phyloP scores from a whole-genome alignment of 35 echinoderm and acorn worm species.

The Eucidaris tribuloides region DNA sequence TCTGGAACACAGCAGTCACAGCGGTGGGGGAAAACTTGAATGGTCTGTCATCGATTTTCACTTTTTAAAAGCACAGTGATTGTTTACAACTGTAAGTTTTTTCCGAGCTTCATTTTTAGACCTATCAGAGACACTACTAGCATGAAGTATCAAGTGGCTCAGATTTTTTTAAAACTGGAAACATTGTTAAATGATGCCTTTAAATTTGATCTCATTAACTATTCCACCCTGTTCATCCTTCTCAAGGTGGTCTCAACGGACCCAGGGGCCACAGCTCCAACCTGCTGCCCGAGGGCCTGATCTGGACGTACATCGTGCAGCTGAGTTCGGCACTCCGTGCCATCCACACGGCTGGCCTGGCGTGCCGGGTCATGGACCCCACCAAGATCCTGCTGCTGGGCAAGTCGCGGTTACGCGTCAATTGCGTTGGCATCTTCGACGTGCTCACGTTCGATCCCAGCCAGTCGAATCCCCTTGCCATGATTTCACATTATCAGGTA shows the following conservation, averaged over 20 bases:
- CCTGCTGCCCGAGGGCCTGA: conserved; percentile 89
- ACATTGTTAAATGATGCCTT: too few species aligned
- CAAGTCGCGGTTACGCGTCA: conserved; percentile 79
- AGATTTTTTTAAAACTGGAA: too few species aligned
- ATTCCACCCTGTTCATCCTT: too few species aligned
- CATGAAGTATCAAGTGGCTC: too few species aligned
- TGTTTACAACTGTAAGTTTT: too few species aligned
- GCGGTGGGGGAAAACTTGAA: too few species aligned
- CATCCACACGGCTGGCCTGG: conserved; percentile 87
- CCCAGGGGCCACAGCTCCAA: conserved; percentile 47
- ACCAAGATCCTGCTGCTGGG: conserved; percentile 85
- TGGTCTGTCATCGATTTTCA: too few species aligned
- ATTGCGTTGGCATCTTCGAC: conserved; percentile 97
- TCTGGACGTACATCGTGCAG: conserved; percentile 98
- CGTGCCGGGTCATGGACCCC: conserved; percentile 97
- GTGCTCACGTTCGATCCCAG: conserved; percentile 78
- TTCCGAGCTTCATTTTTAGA: too few species aligned
- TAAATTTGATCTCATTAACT: too few species aligned
- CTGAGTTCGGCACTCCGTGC: conserved; percentile 86
- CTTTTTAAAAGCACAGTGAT: too few species aligned
- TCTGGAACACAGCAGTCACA: too few species aligned
- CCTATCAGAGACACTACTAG: too few species aligned
- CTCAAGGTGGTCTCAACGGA: conserved; percentile 78
- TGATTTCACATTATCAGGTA: conserved; percentile 98
- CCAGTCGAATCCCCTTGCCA: conserved; percentile 74